Base-by-base conservation (phyloP, 1,140 invertebrate genomes). In the Panonychus citri region DNA sequence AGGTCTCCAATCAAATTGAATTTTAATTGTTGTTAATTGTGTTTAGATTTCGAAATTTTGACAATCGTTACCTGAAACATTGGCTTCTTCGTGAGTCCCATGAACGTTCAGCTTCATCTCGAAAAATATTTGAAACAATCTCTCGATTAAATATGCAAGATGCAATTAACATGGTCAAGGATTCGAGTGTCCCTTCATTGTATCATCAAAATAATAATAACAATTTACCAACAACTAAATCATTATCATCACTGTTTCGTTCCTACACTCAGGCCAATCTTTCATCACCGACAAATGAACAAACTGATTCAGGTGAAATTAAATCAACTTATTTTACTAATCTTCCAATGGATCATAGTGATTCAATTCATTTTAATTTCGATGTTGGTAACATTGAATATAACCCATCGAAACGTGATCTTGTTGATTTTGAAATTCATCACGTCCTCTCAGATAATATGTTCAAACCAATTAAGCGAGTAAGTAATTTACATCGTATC, bases 111-210 rank as follows among this genome's bases (percentile, higher is more conserved):
- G 52, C 52, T 54, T 56, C 50, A 19, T 59, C 58, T 66, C 85
- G 87, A 53, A 93, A 93, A 70, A 91, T 95, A 62, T 73, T 94
- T 60, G 85, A 93, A 68, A 93, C 88, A 0, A 90, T 86, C 70
- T 88, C 85, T 5, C 88, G 89, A 66, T 72, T 94, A 49, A 86
- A 85, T 27, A 86, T 91, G 79, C 80, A 81, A 64, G 89, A 95
- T 69, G 89, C 89, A 17, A 80, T 93, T 71, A 82, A 88, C 62
- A 83, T 85, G 62, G 86, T 89, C 42, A 76, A 77, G 78, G 64
- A 75, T 21, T 46, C 43, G 21, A 21, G n/a, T n/a, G 21, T 46
- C 15, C 43, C 43, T 21, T n/a, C 43, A 10, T 24, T 46, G 5
- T 30, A 59, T 30, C 19, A 57, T 19, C 8, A 55, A 2, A 4